Base-by-base conservation (phyloP, 2,888 invertebrate genomes). In the Apocheima hispidaria region DNA sequence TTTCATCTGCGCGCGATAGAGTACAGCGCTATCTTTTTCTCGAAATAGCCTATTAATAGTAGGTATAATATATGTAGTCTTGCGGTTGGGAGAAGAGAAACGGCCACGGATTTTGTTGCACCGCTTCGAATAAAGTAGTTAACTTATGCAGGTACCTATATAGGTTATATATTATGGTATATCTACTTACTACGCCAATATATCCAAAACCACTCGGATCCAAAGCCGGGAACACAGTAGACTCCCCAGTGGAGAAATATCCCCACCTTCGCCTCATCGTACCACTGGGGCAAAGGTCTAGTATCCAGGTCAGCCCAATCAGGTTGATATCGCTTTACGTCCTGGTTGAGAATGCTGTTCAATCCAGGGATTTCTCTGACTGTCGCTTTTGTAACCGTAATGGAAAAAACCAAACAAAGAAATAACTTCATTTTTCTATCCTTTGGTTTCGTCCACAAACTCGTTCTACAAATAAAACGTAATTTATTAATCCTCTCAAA, bases 171-270 rank as follows among this genome's bases (percentile, higher is more conserved):
- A 12, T n/a, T 12, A n/a, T 12, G 12, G 14, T 6, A 4, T 35
- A 4, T 5, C 4, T 26, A 46, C 53, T 44, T 90, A 96, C 96
- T 93, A 89, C 94, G 71, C 98, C 97, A 98, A 73, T 95, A 90
- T n/a, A 85, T 90, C 98, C 98, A 98, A 84, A 98, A 98, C 99
- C 98, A 99, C 90, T 98, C 98, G 0, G 95, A 95, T 0, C 95
- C 95, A 84, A 95, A 97, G 79, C 97, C 96, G 0, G 98, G 98
- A 10, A 98, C 98, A 0, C 97, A 95, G 79, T 96, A 99, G 0
- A 98, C 96, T 0, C 98, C 98, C 97, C 98, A 98, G 79, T 98
- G 98, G 41, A 99, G 89, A 78, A 99, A 98, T 72, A 99, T 98
- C 2, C 98, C 98, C 66, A 98, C 89, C 91, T 99, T 99, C 0